Evolutionary conservation across 2,888 invertebrate genomes (phyloP).

Genomic region (Gymnocheta viridis): DNA sequence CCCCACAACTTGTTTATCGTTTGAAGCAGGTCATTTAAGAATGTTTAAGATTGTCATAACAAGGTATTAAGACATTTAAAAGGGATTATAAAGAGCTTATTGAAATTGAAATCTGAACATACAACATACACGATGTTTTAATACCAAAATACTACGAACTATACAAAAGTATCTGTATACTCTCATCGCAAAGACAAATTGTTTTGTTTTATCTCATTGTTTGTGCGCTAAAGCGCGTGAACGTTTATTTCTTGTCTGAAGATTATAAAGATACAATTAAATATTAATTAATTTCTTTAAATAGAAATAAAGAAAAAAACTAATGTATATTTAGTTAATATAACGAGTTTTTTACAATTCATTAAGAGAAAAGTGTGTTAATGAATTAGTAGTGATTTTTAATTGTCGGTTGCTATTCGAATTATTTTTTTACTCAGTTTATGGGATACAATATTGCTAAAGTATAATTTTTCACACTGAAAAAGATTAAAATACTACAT

Average conservation of each 20-base stretch:
- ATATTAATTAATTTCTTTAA: slow-evolving; percentile 41
- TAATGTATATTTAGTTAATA: not conserved
- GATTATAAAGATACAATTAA: slow-evolving; percentile 58
- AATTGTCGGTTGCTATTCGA: no score
- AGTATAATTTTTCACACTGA: no score
- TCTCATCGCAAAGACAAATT: slow-evolving; percentile 48
- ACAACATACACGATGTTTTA: not conserved
- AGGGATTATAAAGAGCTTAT: slow-evolving; percentile 70
- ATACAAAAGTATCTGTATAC: slow-evolving; percentile 19
- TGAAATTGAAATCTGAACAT: slow-evolving; percentile 64
- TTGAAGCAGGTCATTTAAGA: slow-evolving; percentile 63
- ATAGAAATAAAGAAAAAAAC: not conserved
- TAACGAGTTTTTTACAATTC: not conserved
- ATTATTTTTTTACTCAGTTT: no score
- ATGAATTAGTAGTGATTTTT: not conserved
- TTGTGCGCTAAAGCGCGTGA: slow-evolving; percentile 36
- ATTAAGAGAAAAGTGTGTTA: not conserved
- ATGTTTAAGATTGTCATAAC: slow-evolving; percentile 69
- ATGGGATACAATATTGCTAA: no score
- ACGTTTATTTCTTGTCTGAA: slow-evolving; percentile 44
- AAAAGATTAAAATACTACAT: no score
- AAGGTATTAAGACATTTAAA: slow-evolving; percentile 69
- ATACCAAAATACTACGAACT: slow-evolving; percentile 14
- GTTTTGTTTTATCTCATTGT: slow-evolving; percentile 25
- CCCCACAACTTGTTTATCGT: slow-evolving; percentile 51